Evolutionary conservation across 2,113 vertebrate species (phyloP).

Genomic region (Chlorocebus sabaeus): DNA sequence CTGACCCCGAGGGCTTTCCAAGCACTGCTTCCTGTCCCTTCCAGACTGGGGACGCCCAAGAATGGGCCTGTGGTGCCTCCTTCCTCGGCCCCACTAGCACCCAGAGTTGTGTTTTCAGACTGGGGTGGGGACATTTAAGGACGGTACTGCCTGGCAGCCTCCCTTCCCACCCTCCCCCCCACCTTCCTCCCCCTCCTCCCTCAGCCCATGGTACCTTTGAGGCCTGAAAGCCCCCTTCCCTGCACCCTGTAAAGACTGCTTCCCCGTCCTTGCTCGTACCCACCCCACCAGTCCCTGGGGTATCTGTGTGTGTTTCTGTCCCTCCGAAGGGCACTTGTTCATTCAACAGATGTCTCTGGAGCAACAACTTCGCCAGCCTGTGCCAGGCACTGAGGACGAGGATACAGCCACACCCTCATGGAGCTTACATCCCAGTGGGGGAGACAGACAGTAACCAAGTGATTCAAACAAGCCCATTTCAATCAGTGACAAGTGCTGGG

Average conservation of each 20-base stretch:
- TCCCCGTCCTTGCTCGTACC: not conserved
- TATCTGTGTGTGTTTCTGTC: not conserved
- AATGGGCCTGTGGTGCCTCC: not conserved
- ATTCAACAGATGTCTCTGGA: not conserved
- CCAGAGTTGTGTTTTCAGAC: not conserved
- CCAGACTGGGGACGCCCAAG: not conserved
- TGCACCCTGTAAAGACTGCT: not conserved
- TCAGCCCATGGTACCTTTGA: not conserved
- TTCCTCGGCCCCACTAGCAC: not conserved
- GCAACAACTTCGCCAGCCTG: not conserved
- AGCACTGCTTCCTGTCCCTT: not conserved
- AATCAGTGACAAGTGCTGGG: not conserved
- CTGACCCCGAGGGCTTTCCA: not conserved
- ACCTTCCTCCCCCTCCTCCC: not conserved
- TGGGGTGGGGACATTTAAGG: not conserved
- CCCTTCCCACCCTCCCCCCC: not conserved
- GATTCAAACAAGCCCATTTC: not conserved
- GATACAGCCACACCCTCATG: not conserved
- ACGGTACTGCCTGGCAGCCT: not conserved
- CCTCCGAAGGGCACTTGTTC: not conserved
- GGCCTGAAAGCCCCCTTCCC: not conserved
- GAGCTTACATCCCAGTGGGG: not conserved
- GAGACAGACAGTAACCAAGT: not conserved
- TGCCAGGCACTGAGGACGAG: not conserved
- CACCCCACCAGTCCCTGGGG: not conserved